phyloP scores from a whole-genome alignment of 2,797 vertebrate genomes.

The Danionella dracula region DNA sequence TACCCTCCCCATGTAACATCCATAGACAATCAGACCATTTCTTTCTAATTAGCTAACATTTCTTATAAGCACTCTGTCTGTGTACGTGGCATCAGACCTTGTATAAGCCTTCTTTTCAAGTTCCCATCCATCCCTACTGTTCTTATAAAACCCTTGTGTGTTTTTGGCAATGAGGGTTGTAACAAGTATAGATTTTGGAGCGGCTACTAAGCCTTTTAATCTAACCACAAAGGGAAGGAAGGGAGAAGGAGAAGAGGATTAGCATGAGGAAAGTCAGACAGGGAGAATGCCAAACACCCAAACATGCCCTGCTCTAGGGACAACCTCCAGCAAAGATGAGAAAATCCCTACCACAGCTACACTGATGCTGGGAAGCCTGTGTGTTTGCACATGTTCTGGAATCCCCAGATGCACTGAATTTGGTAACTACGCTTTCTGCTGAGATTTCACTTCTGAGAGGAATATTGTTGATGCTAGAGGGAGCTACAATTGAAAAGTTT shows the following conservation, averaged over 20 bases:
- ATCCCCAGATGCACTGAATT: not conserved
- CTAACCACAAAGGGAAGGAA: constrained; percentile 29
- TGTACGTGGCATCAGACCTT: constrained; percentile 23
- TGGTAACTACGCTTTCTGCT: constrained; percentile 22
- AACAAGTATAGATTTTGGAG: constrained; percentile 29
- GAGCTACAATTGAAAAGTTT: not conserved
- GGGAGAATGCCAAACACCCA: constrained; percentile 51
- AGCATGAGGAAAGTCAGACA: constrained; percentile 54
- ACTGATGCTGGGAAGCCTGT: not conserved
- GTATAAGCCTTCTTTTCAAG: constrained; percentile 59
- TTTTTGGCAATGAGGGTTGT: constrained; percentile 31
- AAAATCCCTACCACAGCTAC: constrained; percentile 35
- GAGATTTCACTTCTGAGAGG: not conserved
- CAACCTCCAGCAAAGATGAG: constrained; percentile 52
- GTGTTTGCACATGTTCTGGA: constrained; percentile 2
- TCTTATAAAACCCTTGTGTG: constrained; percentile 52
- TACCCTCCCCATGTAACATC: not conserved
- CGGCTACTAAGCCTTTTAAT: constrained; percentile 33
- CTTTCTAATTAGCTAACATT: constrained; percentile 13
- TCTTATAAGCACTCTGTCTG: constrained; percentile 23
- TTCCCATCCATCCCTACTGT: constrained; percentile 48
- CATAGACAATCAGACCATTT: not conserved
- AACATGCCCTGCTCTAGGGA: constrained; percentile 44
- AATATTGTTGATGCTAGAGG: constrained; percentile 10
- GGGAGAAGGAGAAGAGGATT: constrained; percentile 36